Base-by-base conservation (phyloP, 2,888 invertebrate species). In the Alsophila aescularia region DNA sequence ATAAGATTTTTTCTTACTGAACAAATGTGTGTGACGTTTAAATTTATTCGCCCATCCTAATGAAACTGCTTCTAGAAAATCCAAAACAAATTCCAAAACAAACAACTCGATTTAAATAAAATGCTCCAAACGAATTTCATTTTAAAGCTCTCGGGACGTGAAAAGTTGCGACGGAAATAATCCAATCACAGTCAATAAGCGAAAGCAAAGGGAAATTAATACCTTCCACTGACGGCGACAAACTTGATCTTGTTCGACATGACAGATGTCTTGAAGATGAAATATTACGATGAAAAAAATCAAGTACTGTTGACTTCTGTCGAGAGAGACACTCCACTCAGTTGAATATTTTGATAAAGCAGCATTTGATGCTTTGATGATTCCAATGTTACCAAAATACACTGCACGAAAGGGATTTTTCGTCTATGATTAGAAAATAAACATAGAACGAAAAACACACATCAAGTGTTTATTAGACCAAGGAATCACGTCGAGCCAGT, bases 161-260 rank as follows among this genome's bases (percentile, higher is more conserved):
- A 78, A 79, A 80, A 81, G 75, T 81, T 75, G 76, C 77, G 73
- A 77, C 79, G 79, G 81, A 83, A 82, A 86, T 87, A 87, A 89
- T 85, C 83, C 86, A 87, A 87, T 88, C 83, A 83, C 72, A 74
- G 73, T 73, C 83, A 83, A 85, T 87, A 85, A 85, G 79, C 73
- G 72, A 73, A 73, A 79, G 86, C 75, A 79, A 79, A 81, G 73
- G 81, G 77, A 86, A 86, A 87, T 87, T 88, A 87, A 85, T 86
- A 87, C 77, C n/a, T n/a, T n/a, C n/a, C 72, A 76, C 78, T 76
- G 77, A 76, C 77, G 73, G 75, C 78, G 77, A 84, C 87, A 83
- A 82, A 85, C 79, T 83, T 79, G 81, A 82, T 83, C 81, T 79
- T 76, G 83, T 83, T 78, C 77, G 69, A 60, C 77, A 73, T 85